A percentile compares a stretch with the other conserved stretches of the same genome.
phyloP scores from a whole-genome alignment of 2,888 invertebrate species.

The Steinernema hermaphroditum region DNA sequence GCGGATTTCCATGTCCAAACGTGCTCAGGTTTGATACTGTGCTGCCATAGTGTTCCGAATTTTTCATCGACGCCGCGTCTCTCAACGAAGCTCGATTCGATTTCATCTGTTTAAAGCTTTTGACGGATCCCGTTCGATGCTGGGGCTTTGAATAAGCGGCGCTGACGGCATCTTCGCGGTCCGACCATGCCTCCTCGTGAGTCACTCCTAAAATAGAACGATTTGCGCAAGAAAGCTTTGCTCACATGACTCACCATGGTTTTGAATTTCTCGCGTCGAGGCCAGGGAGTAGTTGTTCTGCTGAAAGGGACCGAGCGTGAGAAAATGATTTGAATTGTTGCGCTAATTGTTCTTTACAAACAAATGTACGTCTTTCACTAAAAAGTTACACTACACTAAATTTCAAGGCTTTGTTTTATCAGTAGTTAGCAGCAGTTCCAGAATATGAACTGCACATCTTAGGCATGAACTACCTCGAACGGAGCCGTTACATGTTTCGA shows the following conservation, averaged over 20 bases:
- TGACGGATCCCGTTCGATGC: conserved; percentile 5
- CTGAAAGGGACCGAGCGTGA: not conserved
- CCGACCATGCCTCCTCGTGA: conserved; percentile 24
- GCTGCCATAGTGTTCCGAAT: conserved; percentile 9
- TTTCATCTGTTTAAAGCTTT: conserved; percentile 28
- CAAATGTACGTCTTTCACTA: no score
- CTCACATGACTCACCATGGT: conserved; percentile 15
- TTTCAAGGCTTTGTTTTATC: no score
- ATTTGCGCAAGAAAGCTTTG: not conserved
- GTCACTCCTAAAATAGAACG: not conserved
- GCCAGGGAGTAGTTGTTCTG: conserved; percentile 21
- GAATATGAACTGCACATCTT: not conserved
- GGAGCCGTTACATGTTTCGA: not conserved
- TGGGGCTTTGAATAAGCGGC: conserved; percentile 6
- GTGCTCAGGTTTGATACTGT: conserved; percentile 19
- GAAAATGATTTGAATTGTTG: not conserved
- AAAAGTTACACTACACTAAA: no score
- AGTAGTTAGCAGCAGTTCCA: no score
- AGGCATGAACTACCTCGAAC: not conserved
- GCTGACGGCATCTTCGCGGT: conserved; percentile 5
- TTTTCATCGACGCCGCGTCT: not conserved
- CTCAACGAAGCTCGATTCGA: conserved; percentile 6
- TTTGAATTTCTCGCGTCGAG: conserved; percentile 12
- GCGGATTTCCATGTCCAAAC: not conserved
- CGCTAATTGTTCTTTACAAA: no score